Conservation (phyloP, 2,888 invertebrate species). For the Cybosia mesomella region DNA sequence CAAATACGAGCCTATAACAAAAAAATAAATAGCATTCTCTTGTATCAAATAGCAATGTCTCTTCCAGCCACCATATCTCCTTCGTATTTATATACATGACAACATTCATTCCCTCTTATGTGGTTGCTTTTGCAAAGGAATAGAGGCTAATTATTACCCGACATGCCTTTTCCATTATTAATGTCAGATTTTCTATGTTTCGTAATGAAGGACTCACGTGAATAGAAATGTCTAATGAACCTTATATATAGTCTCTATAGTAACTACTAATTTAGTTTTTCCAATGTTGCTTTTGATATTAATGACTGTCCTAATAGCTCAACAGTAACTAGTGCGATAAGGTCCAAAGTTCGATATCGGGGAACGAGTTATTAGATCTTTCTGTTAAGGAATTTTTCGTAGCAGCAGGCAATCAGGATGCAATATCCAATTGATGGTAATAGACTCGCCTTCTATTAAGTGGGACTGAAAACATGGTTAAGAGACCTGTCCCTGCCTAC, state of each 20-base stretch:
- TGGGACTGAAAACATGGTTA: no score
- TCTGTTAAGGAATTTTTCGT: no score
- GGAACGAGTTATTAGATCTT: no score
- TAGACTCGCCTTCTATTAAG: no score
- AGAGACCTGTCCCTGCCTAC: no score
- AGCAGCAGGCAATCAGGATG: no score
- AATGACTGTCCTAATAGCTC: neutral
- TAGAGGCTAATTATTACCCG: constrained; percentile 34
- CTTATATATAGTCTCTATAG: neutral
- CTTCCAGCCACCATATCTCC: neutral
- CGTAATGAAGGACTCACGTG: constrained; percentile 27
- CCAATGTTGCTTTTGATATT: neutral
- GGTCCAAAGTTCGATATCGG: neutral
- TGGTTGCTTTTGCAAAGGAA: constrained; percentile 25
- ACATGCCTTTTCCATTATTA: constrained; percentile 29
- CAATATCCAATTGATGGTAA: no score
- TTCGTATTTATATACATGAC: constrained; percentile 1
- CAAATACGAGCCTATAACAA: no score
- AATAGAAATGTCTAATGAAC: constrained; percentile 24
- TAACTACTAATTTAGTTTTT: neutral
- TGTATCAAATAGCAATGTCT: constrained; percentile 7
- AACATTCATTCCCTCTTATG: constrained; percentile 30
- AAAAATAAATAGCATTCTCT: neutral
- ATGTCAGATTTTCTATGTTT: constrained; percentile 28
- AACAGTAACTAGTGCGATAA: neutral